A percentile compares a stretch with the other conserved stretches of the same genome.
Evolutionary conservation across 2,797 vertebrate species (phyloP).

Genomic region (Vespertilio murinus): DNA sequence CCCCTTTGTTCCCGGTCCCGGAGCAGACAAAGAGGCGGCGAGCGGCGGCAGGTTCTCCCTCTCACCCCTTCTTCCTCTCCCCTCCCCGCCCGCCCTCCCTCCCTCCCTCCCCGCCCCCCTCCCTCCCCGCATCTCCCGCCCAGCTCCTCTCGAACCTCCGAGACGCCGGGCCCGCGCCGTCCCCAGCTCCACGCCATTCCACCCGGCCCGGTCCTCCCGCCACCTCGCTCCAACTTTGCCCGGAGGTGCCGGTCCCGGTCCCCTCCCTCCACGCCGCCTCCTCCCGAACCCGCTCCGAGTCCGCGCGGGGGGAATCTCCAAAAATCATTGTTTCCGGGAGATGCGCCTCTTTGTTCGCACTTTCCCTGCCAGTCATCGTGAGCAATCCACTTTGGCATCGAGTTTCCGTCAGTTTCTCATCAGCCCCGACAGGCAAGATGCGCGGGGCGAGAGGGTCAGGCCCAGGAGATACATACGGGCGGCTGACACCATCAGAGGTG

Average conservation of each 20-base stretch:
- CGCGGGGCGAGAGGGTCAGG: conserved; percentile 37
- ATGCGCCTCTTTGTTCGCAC: conserved; percentile 88
- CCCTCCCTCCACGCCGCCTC: conserved; percentile 1
- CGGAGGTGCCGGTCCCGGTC: conserved; percentile 49
- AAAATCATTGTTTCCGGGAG: conserved; percentile 85
- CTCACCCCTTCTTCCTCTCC: conserved; percentile 79
- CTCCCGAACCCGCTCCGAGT: background rate
- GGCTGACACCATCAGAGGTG: background rate
- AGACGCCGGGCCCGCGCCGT: conserved; percentile 66
- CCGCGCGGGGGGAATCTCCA: conserved; percentile 69
- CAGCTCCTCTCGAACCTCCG: conserved; percentile 66
- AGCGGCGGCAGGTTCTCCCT: conserved; percentile 86
- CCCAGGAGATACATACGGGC: conserved; percentile 43
- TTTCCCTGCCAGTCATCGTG: conserved; percentile 81
- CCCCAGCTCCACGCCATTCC: conserved; percentile 70
- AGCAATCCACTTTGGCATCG: conserved; percentile 71
- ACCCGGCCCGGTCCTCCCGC: conserved; percentile 56
- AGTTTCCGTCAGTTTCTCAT: conserved; percentile 68
- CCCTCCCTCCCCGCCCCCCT: conserved; percentile 62
- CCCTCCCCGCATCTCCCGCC: conserved; percentile 79
- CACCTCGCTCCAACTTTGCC: conserved; percentile 77
- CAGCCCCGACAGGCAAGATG: conserved; percentile 45
- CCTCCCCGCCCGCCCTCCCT: conserved; percentile 60
- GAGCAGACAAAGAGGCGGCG: conserved; percentile 88
- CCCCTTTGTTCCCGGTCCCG: conserved; percentile 89